A percentile compares a stretch with the other conserved stretches of the same genome.
Evolutionary conservation across 2,113 vertebrate species (phyloP).

Genomic region (Gymnobelideus leadbeateri): DNA sequence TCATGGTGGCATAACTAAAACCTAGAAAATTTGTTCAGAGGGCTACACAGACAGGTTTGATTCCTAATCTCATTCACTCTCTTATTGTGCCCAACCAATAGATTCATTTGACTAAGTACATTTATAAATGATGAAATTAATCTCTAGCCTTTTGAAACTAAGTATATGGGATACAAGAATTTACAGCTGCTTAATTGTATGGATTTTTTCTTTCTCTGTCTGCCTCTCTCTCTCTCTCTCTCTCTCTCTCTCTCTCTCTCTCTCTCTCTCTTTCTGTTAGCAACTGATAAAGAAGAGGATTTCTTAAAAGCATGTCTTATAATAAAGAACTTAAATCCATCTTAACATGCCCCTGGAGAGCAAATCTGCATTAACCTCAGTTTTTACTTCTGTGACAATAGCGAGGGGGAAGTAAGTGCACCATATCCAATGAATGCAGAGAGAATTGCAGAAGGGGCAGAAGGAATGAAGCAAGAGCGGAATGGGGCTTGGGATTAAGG

Average conservation of each 20-base stretch:
- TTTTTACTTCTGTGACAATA: conserved; percentile 83
- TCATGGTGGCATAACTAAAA: conserved; percentile 75
- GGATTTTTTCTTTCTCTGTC: background rate
- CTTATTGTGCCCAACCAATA: conserved; percentile 74
- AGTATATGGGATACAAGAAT: conserved; percentile 77
- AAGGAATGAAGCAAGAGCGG: conserved; percentile 82
- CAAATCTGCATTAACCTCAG: conserved; percentile 83
- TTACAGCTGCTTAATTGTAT: conserved; percentile 79
- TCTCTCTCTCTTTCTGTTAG: conserved; percentile 66
- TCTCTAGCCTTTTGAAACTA: conserved; percentile 82
- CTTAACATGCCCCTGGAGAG: conserved; percentile 83
- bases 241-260: too few species aligned
- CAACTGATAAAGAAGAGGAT: conserved; percentile 84
- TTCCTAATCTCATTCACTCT: conserved; percentile 78
- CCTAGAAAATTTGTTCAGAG: conserved; percentile 80
- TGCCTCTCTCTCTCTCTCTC: background rate
- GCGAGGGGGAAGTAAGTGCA: conserved; percentile 83
- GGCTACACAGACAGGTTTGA: conserved; percentile 74
- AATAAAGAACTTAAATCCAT: conserved; percentile 85
- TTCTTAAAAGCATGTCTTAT: conserved; percentile 85
- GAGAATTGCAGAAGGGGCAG: conserved; percentile 78
- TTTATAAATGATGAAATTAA: conserved; percentile 81
- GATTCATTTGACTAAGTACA: conserved; percentile 84
- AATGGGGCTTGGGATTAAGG: conserved; percentile 87
- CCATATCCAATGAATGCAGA: conserved; percentile 81